These are phyloP conservation scores for Dryadula phaetusa DNA, from an alignment of 2,888 invertebrate species.

Conservation along the genomic window DNA sequence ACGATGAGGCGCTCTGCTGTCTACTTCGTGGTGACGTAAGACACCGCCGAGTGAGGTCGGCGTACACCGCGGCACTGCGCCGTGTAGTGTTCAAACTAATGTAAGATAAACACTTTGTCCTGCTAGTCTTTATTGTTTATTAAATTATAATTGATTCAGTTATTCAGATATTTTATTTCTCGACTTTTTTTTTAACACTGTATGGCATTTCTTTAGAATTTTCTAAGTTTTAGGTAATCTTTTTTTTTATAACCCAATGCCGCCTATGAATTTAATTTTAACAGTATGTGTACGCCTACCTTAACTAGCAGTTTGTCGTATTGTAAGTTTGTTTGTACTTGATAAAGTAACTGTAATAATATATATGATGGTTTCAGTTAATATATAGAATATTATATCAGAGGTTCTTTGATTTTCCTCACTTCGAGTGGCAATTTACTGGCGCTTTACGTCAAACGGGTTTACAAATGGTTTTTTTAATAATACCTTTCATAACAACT, in stretches of 20 bases:
- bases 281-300: constrained; percentile 36
- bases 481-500: too few relatives aligned
- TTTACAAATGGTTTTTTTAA: too few relatives aligned
- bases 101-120: constrained; percentile 35
- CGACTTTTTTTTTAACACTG: not conserved
- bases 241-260: not conserved
- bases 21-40: not conserved
- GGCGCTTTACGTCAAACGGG: not conserved
- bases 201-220: constrained; percentile 12
- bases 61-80: constrained; percentile 24
- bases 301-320: not conserved
- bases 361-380: constrained; percentile 35
- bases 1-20: not conserved
- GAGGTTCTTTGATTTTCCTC: constrained; percentile 36
- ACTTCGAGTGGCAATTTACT: not conserved
- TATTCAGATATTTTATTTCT: constrained; percentile 35
- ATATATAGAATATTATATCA: constrained; percentile 36
- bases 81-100: constrained; percentile 25
- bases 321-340: constrained; percentile 29
- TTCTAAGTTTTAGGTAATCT: not conserved
- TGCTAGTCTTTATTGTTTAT: constrained; percentile 40
- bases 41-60: constrained; percentile 25
- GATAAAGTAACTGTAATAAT: constrained; percentile 31
- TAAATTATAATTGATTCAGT: constrained; percentile 33
- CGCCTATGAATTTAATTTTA: not conserved